Percentiles rank a stretch among this genome's conserved stretches.
Conservation (phyloP, 2,888 invertebrate genomes). For the Chalcis sispes region DNA sequence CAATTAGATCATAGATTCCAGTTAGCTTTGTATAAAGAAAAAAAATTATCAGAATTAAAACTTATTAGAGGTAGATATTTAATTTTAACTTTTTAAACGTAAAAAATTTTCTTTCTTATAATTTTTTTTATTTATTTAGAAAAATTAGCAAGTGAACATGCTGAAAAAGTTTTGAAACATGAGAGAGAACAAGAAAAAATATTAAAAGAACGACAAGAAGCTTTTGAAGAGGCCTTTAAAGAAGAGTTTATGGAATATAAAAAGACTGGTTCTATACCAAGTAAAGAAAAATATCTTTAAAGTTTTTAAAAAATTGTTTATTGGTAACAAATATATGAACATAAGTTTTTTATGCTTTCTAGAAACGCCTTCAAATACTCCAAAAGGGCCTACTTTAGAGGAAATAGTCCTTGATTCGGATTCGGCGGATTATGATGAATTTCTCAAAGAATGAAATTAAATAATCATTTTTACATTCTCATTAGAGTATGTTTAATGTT, state of each 20-base stretch:
- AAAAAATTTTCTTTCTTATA: neutral
- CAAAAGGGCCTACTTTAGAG: constrained; percentile 78
- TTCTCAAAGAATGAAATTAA: constrained; percentile 75
- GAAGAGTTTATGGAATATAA: constrained; percentile 82
- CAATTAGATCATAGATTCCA: constrained; percentile 85
- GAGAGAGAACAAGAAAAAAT: constrained; percentile 79
- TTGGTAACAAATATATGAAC: constrained; percentile 48
- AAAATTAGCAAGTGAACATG: constrained; percentile 79
- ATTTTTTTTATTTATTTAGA: constrained; percentile 70
- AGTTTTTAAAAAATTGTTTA: constrained; percentile 44
- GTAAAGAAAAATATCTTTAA: constrained; percentile 73
- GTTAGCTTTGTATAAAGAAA: constrained; percentile 83
- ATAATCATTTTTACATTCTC: constrained; percentile 18
- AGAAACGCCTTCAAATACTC: constrained; percentile 66
- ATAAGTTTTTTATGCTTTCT: constrained; percentile 53
- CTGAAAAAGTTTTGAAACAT: constrained; percentile 78
- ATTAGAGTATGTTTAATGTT: constrained; percentile 14
- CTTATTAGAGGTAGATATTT: constrained; percentile 77
- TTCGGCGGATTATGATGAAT: constrained; percentile 80
- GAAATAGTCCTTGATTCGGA: constrained; percentile 82
- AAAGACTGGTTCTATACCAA: constrained; percentile 80
- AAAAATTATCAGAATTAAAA: constrained; percentile 80
- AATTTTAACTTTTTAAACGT: constrained; percentile 45
- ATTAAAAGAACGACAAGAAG: constrained; percentile 82
- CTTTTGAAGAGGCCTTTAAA: constrained; percentile 84